Evolutionary conservation across 1,140 invertebrate genomes (phyloP), one percentile per base, ranked within the genome.

Genomic region (Papilio dardanus): DNA sequence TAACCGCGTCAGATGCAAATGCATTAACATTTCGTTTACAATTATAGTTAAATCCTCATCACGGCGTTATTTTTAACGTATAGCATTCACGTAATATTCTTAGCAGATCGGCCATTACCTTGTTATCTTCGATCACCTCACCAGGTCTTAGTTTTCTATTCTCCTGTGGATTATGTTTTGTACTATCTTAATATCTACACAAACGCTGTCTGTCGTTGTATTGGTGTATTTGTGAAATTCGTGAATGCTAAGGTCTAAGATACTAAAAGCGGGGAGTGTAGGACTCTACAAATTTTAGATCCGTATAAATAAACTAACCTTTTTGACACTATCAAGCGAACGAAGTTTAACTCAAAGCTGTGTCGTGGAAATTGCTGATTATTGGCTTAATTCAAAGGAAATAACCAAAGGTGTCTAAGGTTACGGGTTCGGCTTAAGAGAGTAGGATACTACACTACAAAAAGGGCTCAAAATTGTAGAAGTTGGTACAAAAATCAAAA

Each of bases 121-220:
- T 97, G 95, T 96, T 97, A 89, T 98, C 97, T 94, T 98, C 97
- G 91, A 97, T 90, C 93, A 98, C 96, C 95, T 98, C 97, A 93
- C 97, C 97, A 79, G 97, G 97, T 88, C 97, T 97, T 94, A 98
- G 96, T 96, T 98, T 98, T 94, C 97, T 94, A 92, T 93, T 87
- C 79, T 93, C 93, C 93, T 94, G 93, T 92, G 88, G 88, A 91
- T 93, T 93, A 93, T 79, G 90, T 88, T 90, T 93, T 93, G 84
- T 85, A 89, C 88, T 80, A 81, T 91, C 89, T 92, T 92, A 92
- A 87, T 91, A 88, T 87, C 85, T 89, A 86, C 68, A 83, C 79
- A 81, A 71, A 81, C 79, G 83, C 77, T 76, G 76, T 82, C 71
- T 58, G 74, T 81, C 74, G 81, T 86, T 79, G 81, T 77, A 71